phyloP scores from a whole-genome alignment of 1,140 invertebrate species.

The Capitella teleta region DNA sequence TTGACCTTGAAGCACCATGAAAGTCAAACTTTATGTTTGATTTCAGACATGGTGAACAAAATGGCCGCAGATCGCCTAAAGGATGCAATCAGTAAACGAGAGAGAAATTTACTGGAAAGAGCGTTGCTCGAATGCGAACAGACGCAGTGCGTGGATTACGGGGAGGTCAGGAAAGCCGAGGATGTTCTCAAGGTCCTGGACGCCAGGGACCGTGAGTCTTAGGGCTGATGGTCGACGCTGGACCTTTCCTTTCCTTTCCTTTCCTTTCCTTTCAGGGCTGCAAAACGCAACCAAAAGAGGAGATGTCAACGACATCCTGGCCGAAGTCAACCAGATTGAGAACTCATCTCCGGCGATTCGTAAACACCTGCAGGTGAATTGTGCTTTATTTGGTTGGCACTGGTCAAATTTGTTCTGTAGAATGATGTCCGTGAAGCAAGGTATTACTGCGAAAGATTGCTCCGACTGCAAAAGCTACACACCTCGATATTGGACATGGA shows the following conservation, averaged over 20 bases:
- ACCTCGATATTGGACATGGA: constrained; percentile 10
- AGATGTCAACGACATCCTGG: not conserved
- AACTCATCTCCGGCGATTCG: not conserved
- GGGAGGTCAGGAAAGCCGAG: not conserved
- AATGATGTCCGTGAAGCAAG: constrained; percentile 5
- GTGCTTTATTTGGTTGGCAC: not conserved
- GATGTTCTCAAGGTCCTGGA: not conserved
- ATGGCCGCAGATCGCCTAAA: not conserved
- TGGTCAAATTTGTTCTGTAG: constrained; percentile 2
- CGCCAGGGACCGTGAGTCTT: not conserved
- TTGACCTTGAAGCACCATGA: too few species aligned
- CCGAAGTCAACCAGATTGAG: not conserved
- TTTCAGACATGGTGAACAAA: not conserved
- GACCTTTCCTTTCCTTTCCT: too few species aligned
- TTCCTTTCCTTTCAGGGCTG: not conserved
- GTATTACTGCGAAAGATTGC: constrained; percentile 3
- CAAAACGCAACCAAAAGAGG: not conserved
- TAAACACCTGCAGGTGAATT: not conserved
- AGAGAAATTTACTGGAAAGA: not conserved
- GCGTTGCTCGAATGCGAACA: not conserved
- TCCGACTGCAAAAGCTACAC: not conserved
- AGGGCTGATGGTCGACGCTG: too few species aligned
- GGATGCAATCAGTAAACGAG: not conserved
- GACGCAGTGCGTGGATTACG: not conserved
- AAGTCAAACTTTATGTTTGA: too few species aligned